A percentile compares a stretch with the other conserved stretches of the same genome.
Conservation (phyloP, 92 coral and sea anemone genomes). For the Palythoa heliodiscus region DNA sequence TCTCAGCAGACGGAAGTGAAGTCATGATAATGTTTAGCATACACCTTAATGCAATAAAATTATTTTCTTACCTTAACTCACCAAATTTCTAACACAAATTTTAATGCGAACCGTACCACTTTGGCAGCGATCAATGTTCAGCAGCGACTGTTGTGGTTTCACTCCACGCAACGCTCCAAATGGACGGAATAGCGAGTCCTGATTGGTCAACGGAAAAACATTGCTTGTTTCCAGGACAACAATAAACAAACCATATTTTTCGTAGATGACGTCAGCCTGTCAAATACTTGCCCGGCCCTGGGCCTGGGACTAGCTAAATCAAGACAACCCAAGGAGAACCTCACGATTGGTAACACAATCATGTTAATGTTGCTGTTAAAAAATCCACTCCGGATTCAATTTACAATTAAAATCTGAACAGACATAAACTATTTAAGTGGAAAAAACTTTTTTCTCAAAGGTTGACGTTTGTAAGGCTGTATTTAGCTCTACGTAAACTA, state of each 20-base stretch:
- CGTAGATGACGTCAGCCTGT: conserved; percentile 29
- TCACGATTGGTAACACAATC: too few relatives aligned
- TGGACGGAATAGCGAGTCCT: conserved; percentile 31
- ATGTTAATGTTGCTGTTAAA: too few relatives aligned
- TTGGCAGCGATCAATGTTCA: conserved; percentile 8
- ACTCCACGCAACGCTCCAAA: conserved; percentile 61
- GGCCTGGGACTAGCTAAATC: not conserved
- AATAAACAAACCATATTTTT: not conserved
- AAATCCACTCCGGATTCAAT: too few relatives aligned
- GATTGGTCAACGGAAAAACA: conserved; percentile 49
- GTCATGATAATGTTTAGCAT: too few relatives aligned
- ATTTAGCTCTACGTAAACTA: too few relatives aligned
- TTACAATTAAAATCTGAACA: too few relatives aligned
- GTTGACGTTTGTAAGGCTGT: too few relatives aligned
- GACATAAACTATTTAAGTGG: too few relatives aligned
- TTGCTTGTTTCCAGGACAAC: conserved; percentile 54
- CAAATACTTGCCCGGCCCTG: not conserved
- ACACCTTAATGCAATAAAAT: not conserved
- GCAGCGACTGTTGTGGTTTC: conserved; percentile 43
- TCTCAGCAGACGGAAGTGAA: not conserved
- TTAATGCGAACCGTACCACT: not conserved
- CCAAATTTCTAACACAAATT: not conserved
- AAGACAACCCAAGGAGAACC: too few relatives aligned
- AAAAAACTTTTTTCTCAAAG: too few relatives aligned
- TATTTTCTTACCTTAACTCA: conserved; percentile 30